Evolutionary conservation across 2,888 invertebrate species (phyloP).

Genomic region (Idaea biselata): DNA sequence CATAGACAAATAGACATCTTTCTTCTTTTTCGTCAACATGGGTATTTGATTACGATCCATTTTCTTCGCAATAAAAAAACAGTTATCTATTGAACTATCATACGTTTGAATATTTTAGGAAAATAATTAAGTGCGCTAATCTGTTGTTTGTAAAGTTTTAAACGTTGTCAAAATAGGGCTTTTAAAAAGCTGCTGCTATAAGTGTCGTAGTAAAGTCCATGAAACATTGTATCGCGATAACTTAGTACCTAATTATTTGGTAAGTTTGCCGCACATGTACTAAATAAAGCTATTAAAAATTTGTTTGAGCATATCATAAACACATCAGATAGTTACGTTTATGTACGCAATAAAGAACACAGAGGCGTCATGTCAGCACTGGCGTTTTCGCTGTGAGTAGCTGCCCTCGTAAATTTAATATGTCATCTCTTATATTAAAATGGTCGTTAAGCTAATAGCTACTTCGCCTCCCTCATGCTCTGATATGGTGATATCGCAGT

Average conservation of each 20-base stretch:
- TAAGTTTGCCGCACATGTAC: constrained; percentile 37
- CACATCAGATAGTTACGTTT: constrained; percentile 70
- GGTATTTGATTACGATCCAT: too few relatives aligned
- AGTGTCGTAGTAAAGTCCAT: too few relatives aligned
- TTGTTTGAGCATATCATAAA: constrained; percentile 64
- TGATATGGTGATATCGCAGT: constrained; percentile 59
- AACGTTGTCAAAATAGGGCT: too few relatives aligned
- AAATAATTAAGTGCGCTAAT: too few relatives aligned
- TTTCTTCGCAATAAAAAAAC: too few relatives aligned
- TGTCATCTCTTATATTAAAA: constrained; percentile 79
- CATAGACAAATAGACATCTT: too few relatives aligned
- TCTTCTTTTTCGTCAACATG: too few relatives aligned
- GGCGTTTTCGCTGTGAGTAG: constrained; percentile 65
- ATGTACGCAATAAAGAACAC: constrained; percentile 73
- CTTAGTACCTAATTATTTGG: constrained; percentile 33
- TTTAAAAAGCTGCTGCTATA: too few relatives aligned
- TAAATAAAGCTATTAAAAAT: constrained; percentile 60
- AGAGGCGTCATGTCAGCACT: constrained; percentile 68
- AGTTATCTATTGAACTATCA: too few relatives aligned
- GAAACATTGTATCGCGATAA: constrained; percentile 23
- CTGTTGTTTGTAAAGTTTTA: too few relatives aligned
- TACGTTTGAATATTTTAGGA: too few relatives aligned
- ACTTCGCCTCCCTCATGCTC: constrained; percentile 62
- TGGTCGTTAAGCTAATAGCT: constrained; percentile 78
- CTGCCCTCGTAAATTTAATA: constrained; percentile 78